Base-by-base conservation (phyloP, 2,113 vertebrate genomes). In the Notarius quadriscutis region DNA sequence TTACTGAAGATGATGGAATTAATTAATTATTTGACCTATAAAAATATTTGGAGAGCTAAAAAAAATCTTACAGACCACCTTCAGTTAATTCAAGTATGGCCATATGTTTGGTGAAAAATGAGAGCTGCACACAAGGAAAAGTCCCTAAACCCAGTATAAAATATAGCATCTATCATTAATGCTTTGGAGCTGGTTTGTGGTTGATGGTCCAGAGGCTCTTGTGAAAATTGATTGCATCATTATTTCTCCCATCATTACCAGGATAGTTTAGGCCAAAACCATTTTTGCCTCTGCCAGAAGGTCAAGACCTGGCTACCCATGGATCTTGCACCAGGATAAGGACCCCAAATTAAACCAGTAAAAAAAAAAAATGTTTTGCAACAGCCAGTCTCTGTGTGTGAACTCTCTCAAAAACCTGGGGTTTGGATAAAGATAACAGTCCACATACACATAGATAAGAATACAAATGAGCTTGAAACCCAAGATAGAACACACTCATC, bases 211-310 rank as follows among this genome's bases (percentile, higher is more conserved):
- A 55, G 14, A 27, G 25, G 75, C 51, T n/a, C 10, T 79, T 27
- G 12, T 79, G 51, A 79, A 55, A 51, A 79, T 55, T 79, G 75
- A 79, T 55, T 55, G 51, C 75, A 79, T 79, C 51, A 55, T 79
- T 55, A 79, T 53, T 79, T 57, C 25, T 27, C n/a, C 25, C 51
- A 79, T 79, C 51, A 55, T 27, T 79, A 27, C 51, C 51, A 55
- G 74, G 48, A n/a, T 12, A 25, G 51, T 55, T 79, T 79, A 55
- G n/a, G 75, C 75, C 75, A 55, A 79, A 79, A 27, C 75, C 25
- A 27, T 79, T 79, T 27, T 51, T 79, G 14, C 51, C 75, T 79
- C 15, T 79, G 51, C 75, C 75, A 53, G n/a, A 27, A 79, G 75
- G 75, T 55, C 55, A 79, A 57, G 75, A 79, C 51, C 51, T 79